Base-by-base conservation (phyloP, 2,888 invertebrate genomes). In the Pyralis farinalis region DNA sequence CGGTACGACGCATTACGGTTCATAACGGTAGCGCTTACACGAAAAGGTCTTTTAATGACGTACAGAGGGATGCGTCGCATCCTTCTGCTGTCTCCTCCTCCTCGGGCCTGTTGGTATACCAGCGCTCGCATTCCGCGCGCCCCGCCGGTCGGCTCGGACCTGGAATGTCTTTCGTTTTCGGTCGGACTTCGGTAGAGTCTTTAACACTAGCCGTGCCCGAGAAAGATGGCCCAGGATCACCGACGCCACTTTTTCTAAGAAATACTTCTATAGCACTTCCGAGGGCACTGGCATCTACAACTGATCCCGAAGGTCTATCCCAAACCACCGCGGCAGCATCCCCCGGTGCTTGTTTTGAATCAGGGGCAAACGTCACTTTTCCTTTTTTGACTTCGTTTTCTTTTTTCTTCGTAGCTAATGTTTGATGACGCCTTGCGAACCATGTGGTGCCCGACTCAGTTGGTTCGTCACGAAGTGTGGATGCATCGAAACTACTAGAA, bases 211-310 rank as follows among this genome's bases (percentile, higher is more conserved):
- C 51, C 30, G 59, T 56, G 16, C 60, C 73, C 11, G 71, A 81
- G 48, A 71, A 71, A 0, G 82, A 74, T 12, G 81, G 65, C 0
- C 58, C 67, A 29, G 89, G 81, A 8, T 89, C 92, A 43, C 80
- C 86, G 30, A 66, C 84, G 49, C 85, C 90, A 53, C 87, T 90
- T 79, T 90, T 92, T 64, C 91, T 91, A 27, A 96, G 83, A 65
- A 95, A 96, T 21, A 94, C 96, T 79, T 96, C 96, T 51, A 96
- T 96, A 20, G 96, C 96, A 65, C 93, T 95, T 12, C 96, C 96
- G 25, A 96, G 86, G 0, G 94, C 92, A 61, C 94, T 93, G 1
- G 96, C 94, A 67, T 96, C 96, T 3, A 94, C 94, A 28, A 95
- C 91, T 0, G 96, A 94, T 4, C 94, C 94, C 30, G 94, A 93